phyloP scores from a whole-genome alignment of 2,888 invertebrate species.

The Ochropacha duplaris region DNA sequence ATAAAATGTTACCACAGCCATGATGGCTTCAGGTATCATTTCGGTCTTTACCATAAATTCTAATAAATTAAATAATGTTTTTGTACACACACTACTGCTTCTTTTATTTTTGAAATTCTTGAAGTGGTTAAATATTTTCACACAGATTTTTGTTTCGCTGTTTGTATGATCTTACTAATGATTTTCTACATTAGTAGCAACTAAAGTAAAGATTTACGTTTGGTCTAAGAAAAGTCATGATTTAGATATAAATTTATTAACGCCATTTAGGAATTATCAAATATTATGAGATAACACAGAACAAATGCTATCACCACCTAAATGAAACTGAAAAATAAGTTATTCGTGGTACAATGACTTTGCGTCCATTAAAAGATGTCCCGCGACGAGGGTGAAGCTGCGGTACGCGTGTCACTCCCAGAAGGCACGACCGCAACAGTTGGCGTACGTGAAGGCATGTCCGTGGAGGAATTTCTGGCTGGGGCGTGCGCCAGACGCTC shows the following conservation, averaged over 20 bases:
- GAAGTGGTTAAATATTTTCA: not conserved
- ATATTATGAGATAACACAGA: too few relatives aligned
- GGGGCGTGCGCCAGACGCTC: conserved; percentile 96
- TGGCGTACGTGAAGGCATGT: conserved; percentile 94
- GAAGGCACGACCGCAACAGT: conserved; percentile 92
- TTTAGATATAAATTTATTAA: too few relatives aligned
- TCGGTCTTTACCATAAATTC: not conserved
- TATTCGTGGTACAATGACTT: not conserved
- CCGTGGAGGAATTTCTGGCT: conserved; percentile 97
- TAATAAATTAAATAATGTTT: not conserved
- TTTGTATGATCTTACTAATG: not conserved
- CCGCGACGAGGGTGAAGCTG: conserved; percentile 93
- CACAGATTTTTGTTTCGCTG: not conserved
- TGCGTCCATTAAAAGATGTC: conserved; percentile 82
- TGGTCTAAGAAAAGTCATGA: too few relatives aligned
- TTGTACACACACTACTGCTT: not conserved
- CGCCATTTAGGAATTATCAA: too few relatives aligned
- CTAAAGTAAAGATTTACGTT: too few relatives aligned
- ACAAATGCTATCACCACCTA: too few relatives aligned
- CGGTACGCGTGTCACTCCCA: conserved; percentile 94
- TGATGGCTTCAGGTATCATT: not conserved
- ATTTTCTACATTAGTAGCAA: not conserved
- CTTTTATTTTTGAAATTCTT: not conserved
- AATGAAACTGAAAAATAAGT: not conserved
- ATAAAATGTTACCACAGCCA: too few relatives aligned